These are phyloP conservation scores for Chelonia mydas DNA, from an alignment of 2,797 vertebrate species.

Conservation along the genomic window DNA sequence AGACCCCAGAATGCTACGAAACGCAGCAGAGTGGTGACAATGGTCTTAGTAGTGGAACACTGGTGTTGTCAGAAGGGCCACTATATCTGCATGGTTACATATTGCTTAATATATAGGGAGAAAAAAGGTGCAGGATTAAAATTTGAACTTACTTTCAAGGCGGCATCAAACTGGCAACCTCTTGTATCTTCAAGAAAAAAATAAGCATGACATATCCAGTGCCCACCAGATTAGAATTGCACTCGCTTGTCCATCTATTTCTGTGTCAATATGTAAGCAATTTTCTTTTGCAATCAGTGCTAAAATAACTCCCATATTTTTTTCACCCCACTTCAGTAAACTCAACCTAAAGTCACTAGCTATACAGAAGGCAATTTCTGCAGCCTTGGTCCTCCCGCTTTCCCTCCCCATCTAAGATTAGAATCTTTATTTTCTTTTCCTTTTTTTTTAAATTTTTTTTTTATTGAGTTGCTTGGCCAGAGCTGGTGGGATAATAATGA, in stretches of 20 bases:
- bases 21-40: background rate
- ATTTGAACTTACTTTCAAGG: background rate
- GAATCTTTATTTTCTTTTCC: background rate
- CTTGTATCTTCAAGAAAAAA: background rate
- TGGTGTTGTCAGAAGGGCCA: background rate
- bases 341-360: background rate
- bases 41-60: background rate
- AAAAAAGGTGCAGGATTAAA: background rate
- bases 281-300: background rate
- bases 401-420: background rate
- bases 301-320: background rate
- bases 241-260: background rate
- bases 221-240: background rate
- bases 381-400: background rate
- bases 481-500: conserved; percentile 78
- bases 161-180: background rate
- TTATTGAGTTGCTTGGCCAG: conserved; percentile 66
- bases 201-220: background rate
- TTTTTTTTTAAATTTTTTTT: conserved; percentile 66
- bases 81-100: background rate
- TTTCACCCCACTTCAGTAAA: background rate
- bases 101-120: background rate
- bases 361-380: background rate
- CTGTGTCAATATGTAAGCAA: background rate
- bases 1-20: background rate